Conservation (phyloP, 2,888 invertebrate genomes). For the Epinotia nisella region DNA sequence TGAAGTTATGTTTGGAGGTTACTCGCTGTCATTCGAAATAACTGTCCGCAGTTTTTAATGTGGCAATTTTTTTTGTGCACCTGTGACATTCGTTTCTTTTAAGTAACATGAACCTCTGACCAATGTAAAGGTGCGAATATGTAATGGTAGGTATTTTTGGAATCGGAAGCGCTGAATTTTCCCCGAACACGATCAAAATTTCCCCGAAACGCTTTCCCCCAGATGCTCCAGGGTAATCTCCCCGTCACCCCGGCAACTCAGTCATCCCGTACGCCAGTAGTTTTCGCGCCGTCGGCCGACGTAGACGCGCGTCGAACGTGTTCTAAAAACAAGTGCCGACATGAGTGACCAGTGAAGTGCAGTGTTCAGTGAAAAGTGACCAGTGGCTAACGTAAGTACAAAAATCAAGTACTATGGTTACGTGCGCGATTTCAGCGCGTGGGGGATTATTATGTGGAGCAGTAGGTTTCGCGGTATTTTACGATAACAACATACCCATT, state of each 20-base stretch:
- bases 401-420: background rate
- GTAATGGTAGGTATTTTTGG: too few relatives aligned
- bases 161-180: background rate
- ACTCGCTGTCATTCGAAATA: too few relatives aligned
- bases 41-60: too few relatives aligned
- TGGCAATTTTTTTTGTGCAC: too few relatives aligned
- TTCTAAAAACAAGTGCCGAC: slow-evolving; percentile 33
- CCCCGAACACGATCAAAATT: slow-evolving; percentile 16
- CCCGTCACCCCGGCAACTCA: slow-evolving; percentile 60
- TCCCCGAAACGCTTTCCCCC: slow-evolving; percentile 48
- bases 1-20: too few relatives aligned
- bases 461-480: slow-evolving; percentile 5
- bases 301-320: slow-evolving; percentile 53
- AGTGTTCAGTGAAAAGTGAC: slow-evolving; percentile 38
- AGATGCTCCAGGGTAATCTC: slow-evolving; percentile 49
- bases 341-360: slow-evolving; percentile 41
- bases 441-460: slow-evolving; percentile 5
- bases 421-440: background rate
- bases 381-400: slow-evolving; percentile 38
- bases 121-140: too few relatives aligned
- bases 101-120: too few relatives aligned
- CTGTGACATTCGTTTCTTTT: too few relatives aligned
- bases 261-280: slow-evolving; percentile 68
- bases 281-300: slow-evolving; percentile 68
- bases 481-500: slow-evolving; percentile 34